Conservation (phyloP, 2,888 invertebrate genomes). For the Orchestes rusci region DNA sequence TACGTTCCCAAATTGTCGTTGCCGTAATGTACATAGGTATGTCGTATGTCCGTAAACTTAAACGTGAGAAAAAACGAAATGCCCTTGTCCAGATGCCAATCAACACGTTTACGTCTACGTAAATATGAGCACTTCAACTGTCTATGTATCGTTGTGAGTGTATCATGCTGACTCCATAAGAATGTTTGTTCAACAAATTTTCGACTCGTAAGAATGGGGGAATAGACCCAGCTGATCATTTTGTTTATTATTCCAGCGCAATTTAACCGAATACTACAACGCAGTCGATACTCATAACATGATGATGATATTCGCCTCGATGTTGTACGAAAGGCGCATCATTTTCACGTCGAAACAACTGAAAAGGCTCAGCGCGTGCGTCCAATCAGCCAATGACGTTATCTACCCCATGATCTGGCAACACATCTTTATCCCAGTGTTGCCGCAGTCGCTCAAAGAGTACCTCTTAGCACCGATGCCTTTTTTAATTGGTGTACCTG, state of each 20-base stretch:
- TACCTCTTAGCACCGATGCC: constrained; percentile 96
- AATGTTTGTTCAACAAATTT: not conserved
- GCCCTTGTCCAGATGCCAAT: too few species aligned
- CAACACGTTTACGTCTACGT: too few species aligned
- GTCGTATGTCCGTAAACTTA: too few species aligned
- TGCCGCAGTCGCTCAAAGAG: constrained; percentile 83
- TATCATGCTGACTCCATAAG: too few species aligned
- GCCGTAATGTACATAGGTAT: too few species aligned
- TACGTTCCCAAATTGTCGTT: too few species aligned
- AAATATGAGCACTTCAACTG: too few species aligned
- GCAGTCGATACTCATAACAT: constrained; percentile 93
- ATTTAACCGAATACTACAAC: constrained; percentile 95
- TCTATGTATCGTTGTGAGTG: too few species aligned
- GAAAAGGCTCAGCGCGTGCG: constrained; percentile 84
- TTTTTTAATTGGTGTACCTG: constrained; percentile 91
- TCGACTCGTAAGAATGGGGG: not conserved
- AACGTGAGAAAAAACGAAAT: too few species aligned
- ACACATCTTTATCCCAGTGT: constrained; percentile 93
- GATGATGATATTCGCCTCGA: constrained; percentile 92
- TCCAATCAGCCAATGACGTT: constrained; percentile 89
- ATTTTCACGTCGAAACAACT: constrained; percentile 87
- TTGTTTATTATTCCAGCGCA: constrained; percentile 61
- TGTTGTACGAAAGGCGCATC: constrained; percentile 89
- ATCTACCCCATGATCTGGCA: constrained; percentile 99
- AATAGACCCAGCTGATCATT: not conserved